These are phyloP conservation scores for Oopsacas minuta DNA, from an alignment of 37 sponge, comb jelly and placozoan genomes.

Conservation along the genomic window DNA sequence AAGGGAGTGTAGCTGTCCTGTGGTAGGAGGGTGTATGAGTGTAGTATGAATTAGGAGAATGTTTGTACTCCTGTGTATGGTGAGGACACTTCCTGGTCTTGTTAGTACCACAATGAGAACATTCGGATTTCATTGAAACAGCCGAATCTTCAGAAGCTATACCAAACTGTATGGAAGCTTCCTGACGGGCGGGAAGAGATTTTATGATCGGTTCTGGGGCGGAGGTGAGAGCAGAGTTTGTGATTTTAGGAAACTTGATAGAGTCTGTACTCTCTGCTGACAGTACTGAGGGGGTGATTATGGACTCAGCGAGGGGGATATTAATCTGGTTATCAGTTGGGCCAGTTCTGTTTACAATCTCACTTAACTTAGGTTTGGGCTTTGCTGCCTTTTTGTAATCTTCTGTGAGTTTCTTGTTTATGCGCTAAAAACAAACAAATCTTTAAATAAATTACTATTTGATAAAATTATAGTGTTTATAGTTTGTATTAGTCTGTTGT, in stretches of 20 bases:
- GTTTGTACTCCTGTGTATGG: background rate
- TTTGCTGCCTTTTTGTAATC: background rate
- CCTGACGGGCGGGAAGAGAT: background rate
- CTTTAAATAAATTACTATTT: background rate
- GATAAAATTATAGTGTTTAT: background rate
- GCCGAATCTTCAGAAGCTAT: background rate
- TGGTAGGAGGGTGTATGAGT: background rate
- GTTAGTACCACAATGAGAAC: background rate
- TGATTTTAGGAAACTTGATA: background rate
- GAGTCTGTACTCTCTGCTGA: background rate
- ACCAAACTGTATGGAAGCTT: background rate
- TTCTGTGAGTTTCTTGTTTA: background rate
- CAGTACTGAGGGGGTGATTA: background rate
- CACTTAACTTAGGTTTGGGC: background rate
- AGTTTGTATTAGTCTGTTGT: too few species aligned
- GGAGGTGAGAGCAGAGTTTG: background rate
- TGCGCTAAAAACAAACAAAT: background rate
- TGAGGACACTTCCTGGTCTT: background rate
- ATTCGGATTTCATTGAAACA: background rate
- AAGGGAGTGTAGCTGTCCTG: background rate
- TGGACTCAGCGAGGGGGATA: background rate
- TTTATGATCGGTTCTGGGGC: background rate
- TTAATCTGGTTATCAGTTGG: background rate
- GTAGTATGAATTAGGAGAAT: background rate
- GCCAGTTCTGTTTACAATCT: background rate